Evolutionary conservation across 1,140 invertebrate genomes (phyloP).

Genomic region (Drosophila lini): DNA sequence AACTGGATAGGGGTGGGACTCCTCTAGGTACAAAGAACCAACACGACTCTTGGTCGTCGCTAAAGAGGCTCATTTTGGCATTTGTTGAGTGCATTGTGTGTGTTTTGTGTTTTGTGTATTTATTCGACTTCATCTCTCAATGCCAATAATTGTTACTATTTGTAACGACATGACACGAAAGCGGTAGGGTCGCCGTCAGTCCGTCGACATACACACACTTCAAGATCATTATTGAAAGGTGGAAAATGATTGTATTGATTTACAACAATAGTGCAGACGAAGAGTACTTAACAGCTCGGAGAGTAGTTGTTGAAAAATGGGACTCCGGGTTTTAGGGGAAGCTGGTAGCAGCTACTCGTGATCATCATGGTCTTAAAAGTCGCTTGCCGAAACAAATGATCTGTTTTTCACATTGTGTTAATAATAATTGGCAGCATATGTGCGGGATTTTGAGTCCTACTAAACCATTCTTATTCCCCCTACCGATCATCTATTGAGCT

Average conservation of each 20-base stretch:
- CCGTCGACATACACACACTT: slow-evolving; percentile 50
- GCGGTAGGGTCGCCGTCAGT: slow-evolving; percentile 32
- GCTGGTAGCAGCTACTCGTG: slow-evolving; percentile 5
- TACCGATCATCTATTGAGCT: slow-evolving; percentile 3
- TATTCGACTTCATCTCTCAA: slow-evolving; percentile 70
- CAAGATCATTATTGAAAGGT: slow-evolving; percentile 61
- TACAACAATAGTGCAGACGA: slow-evolving; percentile 50
- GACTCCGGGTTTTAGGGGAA: slow-evolving; percentile 4
- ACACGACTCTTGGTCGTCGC: slow-evolving; percentile 30
- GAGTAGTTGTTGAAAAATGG: slow-evolving; percentile 16
- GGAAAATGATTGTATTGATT: slow-evolving; percentile 77
- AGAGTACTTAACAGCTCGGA: slow-evolving; percentile 65
- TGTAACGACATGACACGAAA: slow-evolving; percentile 68
- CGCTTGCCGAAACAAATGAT: slow-evolving; percentile 34
- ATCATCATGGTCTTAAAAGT: slow-evolving; percentile 40
- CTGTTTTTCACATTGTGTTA: slow-evolving; percentile 45
- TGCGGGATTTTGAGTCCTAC: slow-evolving; percentile 5
- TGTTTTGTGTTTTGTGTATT: slow-evolving; percentile 52
- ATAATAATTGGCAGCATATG: slow-evolving; percentile 62
- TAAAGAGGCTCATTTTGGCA: slow-evolving; percentile 69
- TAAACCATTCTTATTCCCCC: not conserved
- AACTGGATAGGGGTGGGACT: slow-evolving; percentile 19
- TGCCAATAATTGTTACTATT: slow-evolving; percentile 75
- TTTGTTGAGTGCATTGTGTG: slow-evolving; percentile 45
- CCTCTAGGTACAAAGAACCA: slow-evolving; percentile 29